Base-by-base conservation (phyloP, 2,797 vertebrate genomes). In the Okamejei kenojei region DNA sequence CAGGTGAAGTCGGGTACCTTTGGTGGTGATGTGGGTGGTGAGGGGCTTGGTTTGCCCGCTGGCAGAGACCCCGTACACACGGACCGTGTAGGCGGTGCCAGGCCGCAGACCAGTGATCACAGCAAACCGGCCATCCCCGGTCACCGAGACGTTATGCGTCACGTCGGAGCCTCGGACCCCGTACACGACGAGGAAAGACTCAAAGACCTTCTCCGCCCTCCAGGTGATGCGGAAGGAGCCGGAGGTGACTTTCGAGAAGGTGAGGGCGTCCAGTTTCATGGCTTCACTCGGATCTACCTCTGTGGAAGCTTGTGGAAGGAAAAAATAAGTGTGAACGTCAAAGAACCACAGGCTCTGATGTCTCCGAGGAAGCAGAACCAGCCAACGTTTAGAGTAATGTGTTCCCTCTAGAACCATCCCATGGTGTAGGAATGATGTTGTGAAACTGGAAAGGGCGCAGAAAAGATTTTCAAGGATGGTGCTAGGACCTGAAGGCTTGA, bases 11-110 rank as follows among this genome's bases (percentile, higher is more conserved):
- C 2, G 15, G 13, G n/a, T 86, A 86, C 82, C 58, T 86, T 86
- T 86, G 82, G 82, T 86, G 82, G 82, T 86, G 63, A 63, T 2
- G 0, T n/a, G 4, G 17, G 58, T 19, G 29, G 29, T 86, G 26
- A 86, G 58, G 1, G 82, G 82, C 13, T 86, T 17, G 10, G 26
- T 86, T 3, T 13, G 58, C 58, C 94, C 95, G n/a, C 93, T 93
- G 4, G 86, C 94, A 71, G 0, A 93, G 68, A 95, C 78, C 73
- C 95, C 95, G 0, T 95, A 95, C 58, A 95, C 93, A 0, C 94
- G 94, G 93, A 95, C 95, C 82, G 94, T 95, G 94, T 95, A 95
- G 90, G 94, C 95, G 61, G 79, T 94, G 68, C 93, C 93, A 0
- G 95, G 94, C 4, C 90, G 93, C 81, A 96, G 93, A 2, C 93